Percentiles rank a stretch among this genome's conserved stretches.
Conservation (phyloP, 2,113 vertebrate genomes). For the Dipodomys ordii region DNA sequence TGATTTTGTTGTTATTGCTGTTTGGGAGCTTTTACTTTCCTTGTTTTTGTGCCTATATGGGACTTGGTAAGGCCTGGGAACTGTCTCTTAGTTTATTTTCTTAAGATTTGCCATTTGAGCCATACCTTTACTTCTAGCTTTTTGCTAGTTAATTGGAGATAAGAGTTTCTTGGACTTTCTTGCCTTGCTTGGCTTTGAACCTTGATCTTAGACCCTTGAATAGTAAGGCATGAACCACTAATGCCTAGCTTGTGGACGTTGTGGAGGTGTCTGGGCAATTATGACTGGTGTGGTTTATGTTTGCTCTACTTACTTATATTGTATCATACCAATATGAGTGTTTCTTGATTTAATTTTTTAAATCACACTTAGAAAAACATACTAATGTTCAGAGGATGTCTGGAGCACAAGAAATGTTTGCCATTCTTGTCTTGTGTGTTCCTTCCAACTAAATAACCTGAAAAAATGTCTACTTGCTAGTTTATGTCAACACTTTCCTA, state of each 20-base stretch:
- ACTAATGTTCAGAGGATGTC: not conserved
- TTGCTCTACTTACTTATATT: not conserved
- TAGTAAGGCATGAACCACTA: no score
- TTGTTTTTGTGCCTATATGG: not conserved
- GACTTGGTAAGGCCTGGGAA: no score
- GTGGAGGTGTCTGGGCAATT: not conserved
- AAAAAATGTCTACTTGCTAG: not conserved
- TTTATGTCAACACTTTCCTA: not conserved
- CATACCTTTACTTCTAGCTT: no score
- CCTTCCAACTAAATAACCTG: not conserved
- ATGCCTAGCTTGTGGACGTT: not conserved
- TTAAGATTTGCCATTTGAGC: no score
- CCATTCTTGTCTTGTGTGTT: not conserved
- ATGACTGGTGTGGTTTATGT: not conserved
- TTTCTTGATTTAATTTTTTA: constrained; percentile 27
- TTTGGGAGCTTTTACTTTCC: not conserved
- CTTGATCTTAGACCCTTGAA: no score
- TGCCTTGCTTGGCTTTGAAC: no score
- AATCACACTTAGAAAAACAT: not conserved
- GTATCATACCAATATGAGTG: not conserved
- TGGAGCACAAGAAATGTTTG: not conserved
- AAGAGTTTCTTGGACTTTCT: no score
- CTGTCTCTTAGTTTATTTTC: no score
- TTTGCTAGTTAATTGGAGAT: no score
- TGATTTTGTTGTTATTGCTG: no score